Conservation (phyloP, 64 coral and sea anemone genomes). For the Anthopleura sola region DNA sequence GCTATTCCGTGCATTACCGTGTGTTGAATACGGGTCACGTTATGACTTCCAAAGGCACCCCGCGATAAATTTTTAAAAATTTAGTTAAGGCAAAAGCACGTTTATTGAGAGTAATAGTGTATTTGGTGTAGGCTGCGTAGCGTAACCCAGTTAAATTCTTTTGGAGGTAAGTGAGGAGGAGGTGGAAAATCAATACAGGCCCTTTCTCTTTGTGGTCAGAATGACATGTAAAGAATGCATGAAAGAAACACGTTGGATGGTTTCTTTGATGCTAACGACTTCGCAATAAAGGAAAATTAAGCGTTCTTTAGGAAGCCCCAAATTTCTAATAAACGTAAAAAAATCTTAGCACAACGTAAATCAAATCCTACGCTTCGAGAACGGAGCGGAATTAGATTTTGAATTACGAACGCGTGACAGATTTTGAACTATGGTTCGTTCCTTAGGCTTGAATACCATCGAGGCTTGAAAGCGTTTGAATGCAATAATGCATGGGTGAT, state of each 20-base stretch:
- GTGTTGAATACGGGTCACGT: neutral
- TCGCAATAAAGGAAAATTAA: neutral
- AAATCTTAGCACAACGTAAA: neutral
- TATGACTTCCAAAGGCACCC: neutral
- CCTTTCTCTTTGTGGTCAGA: constrained; percentile 11
- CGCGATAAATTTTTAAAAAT: neutral
- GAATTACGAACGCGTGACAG: constrained; percentile 10
- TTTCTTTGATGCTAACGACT: constrained; percentile 7
- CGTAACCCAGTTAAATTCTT: neutral
- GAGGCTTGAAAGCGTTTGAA: neutral
- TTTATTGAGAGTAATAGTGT: neutral
- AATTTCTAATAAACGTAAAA: neutral
- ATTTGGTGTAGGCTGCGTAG: neutral
- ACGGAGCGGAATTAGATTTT: neutral
- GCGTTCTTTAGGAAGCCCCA: neutral
- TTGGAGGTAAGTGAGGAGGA: neutral
- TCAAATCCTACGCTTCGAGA: neutral
- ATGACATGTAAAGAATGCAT: constrained; percentile 30
- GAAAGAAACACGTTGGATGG: constrained; percentile 18
- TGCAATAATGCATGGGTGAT: constrained; percentile 18
- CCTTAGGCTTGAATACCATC: neutral
- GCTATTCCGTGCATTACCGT: neutral
- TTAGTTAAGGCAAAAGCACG: neutral
- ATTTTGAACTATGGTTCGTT: neutral
- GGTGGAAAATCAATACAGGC: neutral